Base-by-base conservation (phyloP, 2,888 invertebrate species). In the Synergus laeviventris region DNA sequence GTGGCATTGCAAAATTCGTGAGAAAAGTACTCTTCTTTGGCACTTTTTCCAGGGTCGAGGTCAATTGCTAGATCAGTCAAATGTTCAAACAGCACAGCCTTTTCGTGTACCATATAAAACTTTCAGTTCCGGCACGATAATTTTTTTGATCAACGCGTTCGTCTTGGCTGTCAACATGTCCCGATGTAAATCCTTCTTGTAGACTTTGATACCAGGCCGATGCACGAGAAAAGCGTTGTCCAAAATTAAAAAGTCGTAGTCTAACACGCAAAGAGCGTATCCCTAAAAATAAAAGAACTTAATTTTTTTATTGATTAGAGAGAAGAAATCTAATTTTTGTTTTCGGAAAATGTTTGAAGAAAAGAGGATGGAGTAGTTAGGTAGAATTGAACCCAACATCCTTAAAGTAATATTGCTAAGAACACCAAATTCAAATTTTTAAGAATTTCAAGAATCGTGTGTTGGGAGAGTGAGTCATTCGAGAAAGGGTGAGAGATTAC, bases 221-320 rank as follows among this genome's bases (percentile, higher is more conserved):
- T 98, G 98, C 74, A 96, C 96, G 78, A 98, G 92, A 91, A 97
- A 98, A n/a, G 96, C 97, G 91, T 97, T 97, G 92, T 98, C 97
- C 88, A 98, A 91, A 86, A 98, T 97, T 91, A 97, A 95, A 90
- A 98, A 97, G 89, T 98, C 97, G 91, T 98, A 98, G 91, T 97
- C 96, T 90, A 96, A 92, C 39, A 97, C 96, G 91, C 98, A 98
- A 81, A 98, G 93, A 76, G 96, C 94, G 91, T 97, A 98, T 83
- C 97, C 97, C 97, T 97, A 24, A 89, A 87, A 60, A 39, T 21
- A 59, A 73, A 21, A 21, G 24, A 73, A 73, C 14, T 66, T 42
- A 12, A 24, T 62, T 62, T 36, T 62, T 9, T 9, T 2, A 38
- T 16, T 18, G 42, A 49, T 64, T n/a, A 61, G 14, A 61, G 77